Percentiles rank a stretch among this genome's conserved stretches.
These are phyloP conservation scores for Caenorhabditis sp. DNA, from an alignment of 2,888 invertebrate species.

Conservation along the genomic window DNA sequence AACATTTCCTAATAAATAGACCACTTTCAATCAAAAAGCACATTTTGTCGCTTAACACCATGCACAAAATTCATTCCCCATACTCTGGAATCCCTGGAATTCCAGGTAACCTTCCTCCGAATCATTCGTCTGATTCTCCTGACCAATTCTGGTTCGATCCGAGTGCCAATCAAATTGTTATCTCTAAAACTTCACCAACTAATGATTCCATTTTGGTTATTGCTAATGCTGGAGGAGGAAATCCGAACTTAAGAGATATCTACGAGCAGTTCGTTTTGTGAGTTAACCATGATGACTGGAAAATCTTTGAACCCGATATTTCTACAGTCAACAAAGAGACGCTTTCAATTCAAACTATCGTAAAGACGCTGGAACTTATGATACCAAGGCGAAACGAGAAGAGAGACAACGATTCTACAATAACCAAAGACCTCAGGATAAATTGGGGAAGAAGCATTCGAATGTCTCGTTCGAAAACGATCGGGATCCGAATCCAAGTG, in stretches of 20 bases:
- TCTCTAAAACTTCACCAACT: neutral
- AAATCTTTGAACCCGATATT: no score
- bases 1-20: neutral
- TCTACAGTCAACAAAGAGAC: conserved; percentile 24
- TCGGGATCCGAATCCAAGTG: neutral
- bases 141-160: conserved; percentile 18
- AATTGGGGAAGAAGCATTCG: neutral
- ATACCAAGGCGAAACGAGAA: neutral
- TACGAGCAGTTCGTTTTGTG: conserved; percentile 1
- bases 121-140: neutral
- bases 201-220: neutral
- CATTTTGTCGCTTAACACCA: neutral
- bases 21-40: neutral
- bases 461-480: neutral
- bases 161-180: neutral
- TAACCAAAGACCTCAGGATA: neutral
- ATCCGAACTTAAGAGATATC: neutral
- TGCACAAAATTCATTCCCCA: neutral
- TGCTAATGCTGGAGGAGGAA: neutral
- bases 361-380: neutral
- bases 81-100: neutral
- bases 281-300: neutral
- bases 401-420: neutral
- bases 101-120: neutral
- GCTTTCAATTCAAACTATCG: conserved; percentile 2